phyloP scores from a whole-genome alignment of 2,888 invertebrate genomes.

The Carterocephalus palaemon region DNA sequence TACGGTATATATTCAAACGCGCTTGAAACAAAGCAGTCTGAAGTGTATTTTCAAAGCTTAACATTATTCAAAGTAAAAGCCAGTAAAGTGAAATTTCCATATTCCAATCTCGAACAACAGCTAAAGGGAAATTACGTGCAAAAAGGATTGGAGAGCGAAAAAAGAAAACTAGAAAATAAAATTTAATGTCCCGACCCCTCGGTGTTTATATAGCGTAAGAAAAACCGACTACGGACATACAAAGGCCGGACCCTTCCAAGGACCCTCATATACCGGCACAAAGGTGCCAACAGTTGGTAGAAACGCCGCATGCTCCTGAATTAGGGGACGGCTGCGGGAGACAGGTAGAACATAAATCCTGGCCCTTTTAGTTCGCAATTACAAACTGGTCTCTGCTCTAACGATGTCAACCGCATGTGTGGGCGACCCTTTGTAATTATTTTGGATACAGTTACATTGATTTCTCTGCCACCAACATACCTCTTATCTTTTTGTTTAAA shows the following conservation, averaged over 20 bases:
- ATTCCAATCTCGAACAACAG: constrained; percentile 21
- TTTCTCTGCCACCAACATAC: too few relatives aligned
- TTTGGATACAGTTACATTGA: not conserved
- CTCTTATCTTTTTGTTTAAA: too few relatives aligned
- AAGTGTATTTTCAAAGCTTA: constrained; percentile 12
- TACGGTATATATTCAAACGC: too few relatives aligned
- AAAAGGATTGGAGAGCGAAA: constrained; percentile 6
- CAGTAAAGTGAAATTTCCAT: constrained; percentile 21
- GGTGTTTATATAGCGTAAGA: constrained; percentile 31
- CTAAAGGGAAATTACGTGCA: constrained; percentile 11
- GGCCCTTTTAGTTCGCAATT: constrained; percentile 59
- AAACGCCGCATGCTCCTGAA: constrained; percentile 52
- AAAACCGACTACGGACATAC: constrained; percentile 41
- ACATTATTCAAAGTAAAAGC: constrained; percentile 11
- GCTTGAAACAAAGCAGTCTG: constrained; percentile 11
- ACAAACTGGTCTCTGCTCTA: constrained; percentile 50
- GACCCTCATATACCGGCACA: constrained; percentile 47
- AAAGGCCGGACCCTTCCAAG: constrained; percentile 46
- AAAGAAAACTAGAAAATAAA: constrained; percentile 22
- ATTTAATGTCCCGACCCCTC: constrained; percentile 18
- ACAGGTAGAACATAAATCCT: constrained; percentile 68
- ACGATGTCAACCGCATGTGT: constrained; percentile 39
- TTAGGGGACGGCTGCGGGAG: constrained; percentile 58
- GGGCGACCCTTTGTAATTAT: constrained; percentile 2
- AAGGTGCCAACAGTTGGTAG: constrained; percentile 57